These are phyloP conservation scores for Amiota communis DNA, from an alignment of 2,888 invertebrate genomes.

Conservation along the genomic window DNA sequence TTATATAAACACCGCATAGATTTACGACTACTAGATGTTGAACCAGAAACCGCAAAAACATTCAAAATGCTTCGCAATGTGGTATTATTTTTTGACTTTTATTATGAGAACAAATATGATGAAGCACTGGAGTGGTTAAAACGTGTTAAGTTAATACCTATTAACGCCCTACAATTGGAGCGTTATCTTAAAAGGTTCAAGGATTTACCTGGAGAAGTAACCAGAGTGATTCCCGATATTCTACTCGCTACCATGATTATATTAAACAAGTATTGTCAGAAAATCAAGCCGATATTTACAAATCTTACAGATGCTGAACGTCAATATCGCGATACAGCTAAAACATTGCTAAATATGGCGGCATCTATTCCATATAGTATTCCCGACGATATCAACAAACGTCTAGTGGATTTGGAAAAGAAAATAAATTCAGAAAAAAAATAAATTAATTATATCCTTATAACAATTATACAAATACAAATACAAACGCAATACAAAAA, in stretches of 20 bases:
- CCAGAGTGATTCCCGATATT: constrained; percentile 89
- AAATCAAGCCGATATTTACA: constrained; percentile 63
- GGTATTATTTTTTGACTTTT: constrained; percentile 91
- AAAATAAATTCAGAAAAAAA: no score
- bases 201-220: no score
- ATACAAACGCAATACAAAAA: no score
- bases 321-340: no score
- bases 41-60: no score
- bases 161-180: constrained; percentile 83
- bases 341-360: no score
- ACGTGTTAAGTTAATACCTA: constrained; percentile 85
- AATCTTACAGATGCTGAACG: constrained; percentile 67
- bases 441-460: no score
- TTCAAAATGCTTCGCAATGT: constrained; percentile 89
- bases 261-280: constrained; percentile 74
- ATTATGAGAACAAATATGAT: constrained; percentile 85
- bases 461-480: no score
- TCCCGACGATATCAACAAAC: no score
- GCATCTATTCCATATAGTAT: no score
- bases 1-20: constrained; percentile 77
- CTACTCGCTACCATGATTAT: constrained; percentile 84
- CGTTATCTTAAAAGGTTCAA: constrained; percentile 79
- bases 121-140: constrained; percentile 84
- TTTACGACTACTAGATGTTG: no score
- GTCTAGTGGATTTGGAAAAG: no score